These are phyloP conservation scores for Crossaster papposus DNA, from an alignment of 53 echinoderm and acorn worm species.

Conservation along the genomic window DNA sequence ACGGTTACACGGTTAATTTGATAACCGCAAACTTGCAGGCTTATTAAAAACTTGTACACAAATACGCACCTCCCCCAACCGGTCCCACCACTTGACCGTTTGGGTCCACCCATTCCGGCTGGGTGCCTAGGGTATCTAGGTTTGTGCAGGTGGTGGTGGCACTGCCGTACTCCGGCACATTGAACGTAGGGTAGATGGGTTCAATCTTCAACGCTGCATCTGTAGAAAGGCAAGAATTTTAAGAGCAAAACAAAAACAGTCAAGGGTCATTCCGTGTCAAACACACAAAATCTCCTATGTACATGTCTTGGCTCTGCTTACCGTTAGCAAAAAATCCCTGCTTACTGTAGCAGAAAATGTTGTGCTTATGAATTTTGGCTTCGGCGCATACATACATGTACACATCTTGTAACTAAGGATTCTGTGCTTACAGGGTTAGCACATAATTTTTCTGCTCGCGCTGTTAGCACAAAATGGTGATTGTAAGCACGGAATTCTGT, in stretches of 20 bases:
- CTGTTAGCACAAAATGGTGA: too few relatives aligned
- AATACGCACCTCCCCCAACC: slow-evolving; percentile 34
- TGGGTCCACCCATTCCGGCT: slow-evolving; percentile 41
- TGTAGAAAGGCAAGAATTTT: slow-evolving; percentile 16
- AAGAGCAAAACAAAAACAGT: not conserved
- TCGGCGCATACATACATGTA: too few relatives aligned
- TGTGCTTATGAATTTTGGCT: too few relatives aligned
- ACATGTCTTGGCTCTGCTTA: too few relatives aligned
- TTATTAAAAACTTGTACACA: not conserved
- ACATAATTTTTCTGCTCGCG: too few relatives aligned
- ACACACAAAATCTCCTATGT: not conserved
- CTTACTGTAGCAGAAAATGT: too few relatives aligned
- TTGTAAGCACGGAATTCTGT: too few relatives aligned
- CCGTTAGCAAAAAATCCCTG: too few relatives aligned
- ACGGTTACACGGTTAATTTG: too few relatives aligned
- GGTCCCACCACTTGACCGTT: slow-evolving; percentile 1
- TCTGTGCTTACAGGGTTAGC: too few relatives aligned
- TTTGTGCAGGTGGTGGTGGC: slow-evolving; percentile 38
- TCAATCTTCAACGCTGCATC: slow-evolving; percentile 48
- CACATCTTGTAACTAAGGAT: too few relatives aligned
- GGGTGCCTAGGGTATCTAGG: slow-evolving; percentile 3
- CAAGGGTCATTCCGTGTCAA: not conserved
- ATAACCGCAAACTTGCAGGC: not conserved
- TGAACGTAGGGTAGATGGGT: slow-evolving; percentile 33
- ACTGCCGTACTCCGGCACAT: slow-evolving; percentile 20